Evolutionary conservation across 2,888 invertebrate species (phyloP).

Genomic region (Hypsopygia costalis): DNA sequence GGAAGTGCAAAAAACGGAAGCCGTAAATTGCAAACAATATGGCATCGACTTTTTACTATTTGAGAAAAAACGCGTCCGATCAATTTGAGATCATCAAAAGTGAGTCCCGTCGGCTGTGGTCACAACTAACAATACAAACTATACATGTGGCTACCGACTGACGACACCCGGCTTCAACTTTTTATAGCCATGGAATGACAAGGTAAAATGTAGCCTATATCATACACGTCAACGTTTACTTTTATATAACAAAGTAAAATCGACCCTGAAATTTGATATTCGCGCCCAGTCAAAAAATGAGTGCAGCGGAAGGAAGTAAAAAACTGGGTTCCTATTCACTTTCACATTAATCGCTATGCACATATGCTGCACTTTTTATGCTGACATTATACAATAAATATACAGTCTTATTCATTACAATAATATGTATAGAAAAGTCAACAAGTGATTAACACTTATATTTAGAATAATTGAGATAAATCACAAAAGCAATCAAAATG

Average conservation of each 20-base stretch:
- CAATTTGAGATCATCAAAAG: conserved; percentile 60
- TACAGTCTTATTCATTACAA: neutral
- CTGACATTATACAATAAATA: conserved; percentile 10
- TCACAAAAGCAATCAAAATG: no score
- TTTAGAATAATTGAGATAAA: no score
- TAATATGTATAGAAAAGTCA: neutral
- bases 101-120: conserved; percentile 54
- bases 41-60: conserved; percentile 46
- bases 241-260: conserved; percentile 16
- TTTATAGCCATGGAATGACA: conserved; percentile 21
- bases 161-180: conserved; percentile 40
- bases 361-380: conserved; percentile 55
- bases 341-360: conserved; percentile 60
- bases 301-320: conserved; percentile 78
- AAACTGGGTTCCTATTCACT: conserved; percentile 70
- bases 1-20: conserved; percentile 60
- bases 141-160: conserved; percentile 77
- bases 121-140: conserved; percentile 62
- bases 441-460: neutral
- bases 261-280: conserved; percentile 69
- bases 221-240: conserved; percentile 13
- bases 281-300: conserved; percentile 71
- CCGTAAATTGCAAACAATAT: conserved; percentile 68
- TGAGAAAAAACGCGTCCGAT: conserved; percentile 44
- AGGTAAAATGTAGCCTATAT: conserved; percentile 28